phyloP scores from a whole-genome alignment of 1,140 invertebrate genomes.

The Helicoverpa armigera region DNA sequence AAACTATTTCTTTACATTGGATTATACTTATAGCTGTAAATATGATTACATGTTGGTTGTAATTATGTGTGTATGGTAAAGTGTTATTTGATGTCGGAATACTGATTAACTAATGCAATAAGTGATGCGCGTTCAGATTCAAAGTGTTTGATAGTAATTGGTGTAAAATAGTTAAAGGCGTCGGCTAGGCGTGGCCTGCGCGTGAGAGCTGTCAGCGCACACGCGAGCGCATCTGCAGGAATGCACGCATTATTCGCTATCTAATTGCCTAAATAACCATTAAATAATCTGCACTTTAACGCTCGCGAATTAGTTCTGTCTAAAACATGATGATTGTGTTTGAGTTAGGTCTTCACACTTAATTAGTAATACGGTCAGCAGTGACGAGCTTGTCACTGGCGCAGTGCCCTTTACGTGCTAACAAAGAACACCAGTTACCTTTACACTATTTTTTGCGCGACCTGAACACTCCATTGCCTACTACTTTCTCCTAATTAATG shows the following conservation, averaged over 20 bases:
- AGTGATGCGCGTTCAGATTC: not conserved
- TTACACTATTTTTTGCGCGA: slow-evolving; percentile 58
- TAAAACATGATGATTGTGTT: not conserved
- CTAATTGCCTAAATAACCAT: not conserved
- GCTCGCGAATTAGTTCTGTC: not conserved
- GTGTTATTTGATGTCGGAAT: not conserved
- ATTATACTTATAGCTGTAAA: too few relatives aligned
- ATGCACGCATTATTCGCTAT: not conserved
- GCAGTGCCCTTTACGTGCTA: slow-evolving; percentile 67
- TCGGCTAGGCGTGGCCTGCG: not conserved
- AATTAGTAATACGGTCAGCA: slow-evolving; percentile 2
- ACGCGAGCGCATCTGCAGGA: slow-evolving; percentile 3
- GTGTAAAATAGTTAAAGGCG: not conserved
- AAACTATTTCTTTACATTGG: too few relatives aligned
- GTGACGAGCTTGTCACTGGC: not conserved
- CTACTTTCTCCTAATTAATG: slow-evolving; percentile 74
- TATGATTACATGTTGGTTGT: not conserved
- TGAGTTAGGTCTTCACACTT: slow-evolving; percentile 5
- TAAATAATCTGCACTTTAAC: not conserved
- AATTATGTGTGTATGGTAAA: not conserved
- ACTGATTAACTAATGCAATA: not conserved
- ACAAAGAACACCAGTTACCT: slow-evolving; percentile 57
- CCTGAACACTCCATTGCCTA: slow-evolving; percentile 57
- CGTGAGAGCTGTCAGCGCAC: not conserved
- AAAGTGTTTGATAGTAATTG: slow-evolving; percentile 19